phyloP scores from a whole-genome alignment of 2,797 vertebrate species.

The Hypotaenidia philippensis region DNA sequence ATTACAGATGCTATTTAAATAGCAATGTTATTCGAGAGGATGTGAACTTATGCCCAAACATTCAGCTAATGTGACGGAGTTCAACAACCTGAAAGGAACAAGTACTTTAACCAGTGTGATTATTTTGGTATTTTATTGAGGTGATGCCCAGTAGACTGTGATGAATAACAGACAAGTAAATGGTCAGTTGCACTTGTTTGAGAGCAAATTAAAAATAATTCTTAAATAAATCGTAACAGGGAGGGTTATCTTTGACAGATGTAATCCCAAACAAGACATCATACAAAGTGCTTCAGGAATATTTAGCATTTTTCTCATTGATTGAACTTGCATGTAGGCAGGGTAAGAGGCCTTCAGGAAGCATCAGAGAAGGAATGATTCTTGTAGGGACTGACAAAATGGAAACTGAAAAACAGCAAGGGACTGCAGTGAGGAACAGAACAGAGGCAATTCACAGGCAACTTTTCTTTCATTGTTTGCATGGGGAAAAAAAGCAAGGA shows the following conservation, averaged over 20 bases:
- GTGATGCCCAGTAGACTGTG: background rate
- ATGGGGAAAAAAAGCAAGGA: background rate
- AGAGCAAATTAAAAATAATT: background rate
- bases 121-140: background rate
- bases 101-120: background rate
- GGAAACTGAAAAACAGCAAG: background rate
- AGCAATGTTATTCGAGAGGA: background rate
- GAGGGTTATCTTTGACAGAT: background rate
- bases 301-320: background rate
- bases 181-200: background rate
- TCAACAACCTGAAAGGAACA: background rate
- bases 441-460: background rate
- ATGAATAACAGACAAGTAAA: background rate
- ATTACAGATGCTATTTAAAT: conserved; percentile 18
- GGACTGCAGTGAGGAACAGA: accelerated
- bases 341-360: background rate
- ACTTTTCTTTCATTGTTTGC: background rate
- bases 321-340: background rate
- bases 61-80: background rate
- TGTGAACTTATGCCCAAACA: background rate
- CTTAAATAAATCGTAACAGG: background rate
- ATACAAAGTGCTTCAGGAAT: background rate
- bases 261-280: background rate
- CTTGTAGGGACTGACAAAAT: background rate
- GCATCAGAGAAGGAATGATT: background rate